phyloP scores from a whole-genome alignment of 2,888 invertebrate species.

The Theretra japonica region DNA sequence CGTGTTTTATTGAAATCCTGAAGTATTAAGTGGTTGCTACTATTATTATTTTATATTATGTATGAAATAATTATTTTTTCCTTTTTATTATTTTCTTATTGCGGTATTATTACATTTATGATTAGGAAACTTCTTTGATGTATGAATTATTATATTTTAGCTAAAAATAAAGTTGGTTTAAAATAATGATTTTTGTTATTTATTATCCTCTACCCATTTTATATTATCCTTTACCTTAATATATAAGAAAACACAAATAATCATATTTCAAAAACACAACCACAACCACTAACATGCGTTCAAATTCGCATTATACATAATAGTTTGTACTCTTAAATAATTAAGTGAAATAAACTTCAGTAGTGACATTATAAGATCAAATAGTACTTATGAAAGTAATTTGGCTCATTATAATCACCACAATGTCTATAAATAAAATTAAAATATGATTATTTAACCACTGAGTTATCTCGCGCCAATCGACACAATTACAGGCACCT shows the following conservation, averaged over 20 bases:
- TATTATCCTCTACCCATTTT: slow-evolving; percentile 42
- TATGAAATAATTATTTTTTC: slow-evolving; percentile 41
- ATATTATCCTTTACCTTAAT: neutral
- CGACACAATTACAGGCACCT: too few species aligned
- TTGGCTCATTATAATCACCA: too few species aligned
- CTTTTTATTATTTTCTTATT: slow-evolving; percentile 56
- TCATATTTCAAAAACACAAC: too few species aligned
- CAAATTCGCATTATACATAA: too few species aligned
- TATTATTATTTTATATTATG: slow-evolving; percentile 50
- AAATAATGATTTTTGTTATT: slow-evolving; percentile 68
- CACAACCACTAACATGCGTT: too few species aligned
- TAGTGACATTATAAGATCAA: too few species aligned
- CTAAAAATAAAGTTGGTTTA: slow-evolving; percentile 85
- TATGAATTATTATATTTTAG: slow-evolving; percentile 85
- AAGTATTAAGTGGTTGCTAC: slow-evolving; percentile 72
- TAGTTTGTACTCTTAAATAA: too few species aligned
- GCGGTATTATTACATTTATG: slow-evolving; percentile 77
- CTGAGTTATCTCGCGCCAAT: too few species aligned
- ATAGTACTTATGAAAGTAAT: too few species aligned
- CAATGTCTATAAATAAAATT: too few species aligned
- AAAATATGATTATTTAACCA: too few species aligned
- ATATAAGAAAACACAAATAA: neutral
- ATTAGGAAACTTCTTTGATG: slow-evolving; percentile 82
- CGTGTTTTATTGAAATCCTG: slow-evolving; percentile 43
- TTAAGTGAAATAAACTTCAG: too few species aligned